Percentiles rank a stretch among this genome's conserved stretches.
These are phyloP conservation scores for Hephaestus fuliginosus DNA, from an alignment of 2,797 vertebrate genomes.

Conservation along the genomic window DNA sequence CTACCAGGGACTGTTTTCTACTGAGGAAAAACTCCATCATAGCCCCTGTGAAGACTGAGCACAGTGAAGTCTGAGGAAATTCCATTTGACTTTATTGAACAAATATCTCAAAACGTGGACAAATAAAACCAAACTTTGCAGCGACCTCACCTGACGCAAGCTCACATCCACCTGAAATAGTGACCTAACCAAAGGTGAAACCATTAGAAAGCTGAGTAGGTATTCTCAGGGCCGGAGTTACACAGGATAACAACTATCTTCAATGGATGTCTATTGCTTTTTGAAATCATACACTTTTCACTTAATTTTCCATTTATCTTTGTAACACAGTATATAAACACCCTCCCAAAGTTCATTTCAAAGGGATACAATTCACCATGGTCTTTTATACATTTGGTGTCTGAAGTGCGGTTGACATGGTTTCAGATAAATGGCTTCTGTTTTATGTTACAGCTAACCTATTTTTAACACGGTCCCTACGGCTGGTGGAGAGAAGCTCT, in stretches of 20 bases:
- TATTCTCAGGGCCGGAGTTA: neutral
- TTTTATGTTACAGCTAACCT: neutral
- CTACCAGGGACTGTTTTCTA: neutral
- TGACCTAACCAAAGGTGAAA: neutral
- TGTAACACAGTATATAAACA: neutral
- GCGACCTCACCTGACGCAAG: neutral
- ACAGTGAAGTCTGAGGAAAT: neutral
- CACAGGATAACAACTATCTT: neutral
- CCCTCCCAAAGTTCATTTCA: neutral
- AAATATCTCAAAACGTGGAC: neutral
- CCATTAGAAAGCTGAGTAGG: neutral
- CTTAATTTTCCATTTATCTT: neutral
- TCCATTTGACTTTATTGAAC: neutral
- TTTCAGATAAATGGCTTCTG: neutral
- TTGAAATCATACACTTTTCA: neutral
- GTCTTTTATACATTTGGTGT: neutral
- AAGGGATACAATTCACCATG: neutral
- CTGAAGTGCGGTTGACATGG: neutral
- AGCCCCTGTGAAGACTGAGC: neutral
- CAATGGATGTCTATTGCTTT: neutral
- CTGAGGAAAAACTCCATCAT: too few relatives aligned
- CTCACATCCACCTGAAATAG: neutral
- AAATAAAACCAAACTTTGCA: neutral
- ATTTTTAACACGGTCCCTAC: slow-evolving; percentile 30
- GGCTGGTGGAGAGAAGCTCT: neutral